A percentile compares a stretch with the other conserved stretches of the same genome.
These are phyloP conservation scores for Hiodon tergisus DNA, from an alignment of 2,113 vertebrate species.

Conservation along the genomic window DNA sequence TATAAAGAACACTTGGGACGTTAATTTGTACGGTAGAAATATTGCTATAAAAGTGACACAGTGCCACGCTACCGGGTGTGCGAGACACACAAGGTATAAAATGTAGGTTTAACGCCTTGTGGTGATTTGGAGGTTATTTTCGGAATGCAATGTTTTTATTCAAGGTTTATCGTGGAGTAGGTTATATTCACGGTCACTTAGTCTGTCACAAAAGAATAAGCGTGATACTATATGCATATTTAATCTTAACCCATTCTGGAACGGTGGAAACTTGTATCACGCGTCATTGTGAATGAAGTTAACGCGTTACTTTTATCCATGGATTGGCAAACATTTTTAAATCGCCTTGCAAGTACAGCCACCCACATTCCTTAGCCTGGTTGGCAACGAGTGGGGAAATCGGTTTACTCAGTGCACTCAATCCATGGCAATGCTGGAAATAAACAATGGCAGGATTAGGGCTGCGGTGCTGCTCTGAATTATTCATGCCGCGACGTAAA, in stretches of 20 bases:
- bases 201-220: too few relatives aligned
- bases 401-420: slow-evolving; percentile 33
- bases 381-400: neutral
- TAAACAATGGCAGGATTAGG: slow-evolving; percentile 59
- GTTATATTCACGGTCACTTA: too few relatives aligned
- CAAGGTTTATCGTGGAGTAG: too few relatives aligned
- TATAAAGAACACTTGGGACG: neutral
- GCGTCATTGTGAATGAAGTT: neutral
- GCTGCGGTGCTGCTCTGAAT: slow-evolving; percentile 42
- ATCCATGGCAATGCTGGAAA: slow-evolving; percentile 39
- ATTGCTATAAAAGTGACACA: neutral
- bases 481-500: slow-evolving; percentile 50
- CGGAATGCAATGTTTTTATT: slow-evolving; percentile 3
- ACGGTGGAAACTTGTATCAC: too few relatives aligned
- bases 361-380: neutral
- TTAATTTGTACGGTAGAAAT: neutral
- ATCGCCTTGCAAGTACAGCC: neutral
- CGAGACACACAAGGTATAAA: slow-evolving; percentile 5
- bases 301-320: neutral
- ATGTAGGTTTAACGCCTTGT: slow-evolving; percentile 35
- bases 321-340: neutral
- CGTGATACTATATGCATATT: too few relatives aligned
- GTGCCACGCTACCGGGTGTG: slow-evolving; percentile 9
- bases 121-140: slow-evolving; percentile 14
- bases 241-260: too few relatives aligned